Base-by-base conservation (phyloP, 1,140 invertebrate genomes). In the Colletes gigas region DNA sequence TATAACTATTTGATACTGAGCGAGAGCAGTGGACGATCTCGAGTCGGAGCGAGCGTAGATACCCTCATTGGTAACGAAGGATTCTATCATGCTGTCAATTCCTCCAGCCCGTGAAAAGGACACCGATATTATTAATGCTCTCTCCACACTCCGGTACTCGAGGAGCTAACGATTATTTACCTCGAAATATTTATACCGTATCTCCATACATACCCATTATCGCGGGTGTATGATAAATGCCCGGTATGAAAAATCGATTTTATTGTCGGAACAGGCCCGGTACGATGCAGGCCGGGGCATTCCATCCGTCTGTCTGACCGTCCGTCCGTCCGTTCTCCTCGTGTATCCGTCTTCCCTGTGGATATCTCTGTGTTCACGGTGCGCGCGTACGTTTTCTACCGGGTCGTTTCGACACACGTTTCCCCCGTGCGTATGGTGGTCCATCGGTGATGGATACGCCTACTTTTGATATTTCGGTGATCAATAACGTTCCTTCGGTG, bases 381-480 rank as follows among this genome's bases (percentile, higher is more conserved):
- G 75, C 63, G 21, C 50, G 57, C 87, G 82, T 76, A 44, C 60
- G 85, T 76, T 74, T n/a, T 50, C 71, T 52, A 75, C 80, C 70
- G 60, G 30, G 44, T 63, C 86, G 84, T 88, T 87, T 82, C 83
- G 78, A 86, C 78, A 75, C 79, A 78, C 65, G 72, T 79, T 55
- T 62, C 69, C 12, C 70, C 54, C 69, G 60, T 72, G 65, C 70
- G 65, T 80, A 70, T 66, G 74, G 79, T 78, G 86, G 82, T 84
- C 82, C 82, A 82, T 83, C 81, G 78, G 80, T 91, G 90, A 90
- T 91, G 88, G 88, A 91, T 89, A 89, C 88, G 88, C 90, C 88
- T 87, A 89, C 89, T 88, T 88, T 91, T 89, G 88, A 89, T 90
- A 89, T 90, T 90, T 89, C 83, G 88, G 88, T 91, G 90, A 91